Evolutionary conservation across 2,797 vertebrate species (phyloP), one percentile per base, ranked within the genome.

Genomic region (Sebastes baramenuke): DNA sequence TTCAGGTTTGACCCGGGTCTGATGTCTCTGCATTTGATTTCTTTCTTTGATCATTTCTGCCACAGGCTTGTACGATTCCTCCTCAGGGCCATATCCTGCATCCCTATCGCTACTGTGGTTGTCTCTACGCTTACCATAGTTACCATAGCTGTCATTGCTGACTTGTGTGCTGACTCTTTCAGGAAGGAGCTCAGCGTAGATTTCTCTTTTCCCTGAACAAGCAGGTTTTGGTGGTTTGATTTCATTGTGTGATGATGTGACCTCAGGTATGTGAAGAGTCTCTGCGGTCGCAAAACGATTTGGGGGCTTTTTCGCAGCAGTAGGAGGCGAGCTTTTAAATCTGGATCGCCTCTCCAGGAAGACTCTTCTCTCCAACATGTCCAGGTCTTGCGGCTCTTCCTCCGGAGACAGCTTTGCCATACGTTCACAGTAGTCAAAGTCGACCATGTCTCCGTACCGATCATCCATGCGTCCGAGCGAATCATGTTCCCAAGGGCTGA

Each of bases 21-120:
- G 88, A 34, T 77, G 82, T 80, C 73, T 93, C 75, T 94, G 94
- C 82, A 92, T 85, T 80, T 92, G 91, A 84, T 95, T 93, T 4
- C 54, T 89, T 78, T 95, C 92, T 81, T 82, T 94, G 67, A 96
- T 83, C 20, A 95, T 90, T 74, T 93, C 86, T 0, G 94, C 78
- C 70, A 96, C 94, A 0, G 95, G 92, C 77, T 89, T 95, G 83
- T 86, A 95, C 6, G 92, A 93, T 36, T 22, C 82, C 46, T 72
- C 80, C 56, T 88, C 86, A 42, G 55, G 32, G 32, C 30, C 72
- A n/a, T 78, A 71, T n/a, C 49, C 89, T 34, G 60, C 16, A 12
- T 84, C 79, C 49, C 55, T 80, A 16, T 75, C 69, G 6, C 29
- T 68, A 5, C 66, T 75, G n/a, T 27, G 64, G 60, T 75, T 34